A percentile compares a stretch with the other conserved stretches of the same genome.
Evolutionary conservation across 2,113 vertebrate species (phyloP).

Genomic region (Galbula dea): DNA sequence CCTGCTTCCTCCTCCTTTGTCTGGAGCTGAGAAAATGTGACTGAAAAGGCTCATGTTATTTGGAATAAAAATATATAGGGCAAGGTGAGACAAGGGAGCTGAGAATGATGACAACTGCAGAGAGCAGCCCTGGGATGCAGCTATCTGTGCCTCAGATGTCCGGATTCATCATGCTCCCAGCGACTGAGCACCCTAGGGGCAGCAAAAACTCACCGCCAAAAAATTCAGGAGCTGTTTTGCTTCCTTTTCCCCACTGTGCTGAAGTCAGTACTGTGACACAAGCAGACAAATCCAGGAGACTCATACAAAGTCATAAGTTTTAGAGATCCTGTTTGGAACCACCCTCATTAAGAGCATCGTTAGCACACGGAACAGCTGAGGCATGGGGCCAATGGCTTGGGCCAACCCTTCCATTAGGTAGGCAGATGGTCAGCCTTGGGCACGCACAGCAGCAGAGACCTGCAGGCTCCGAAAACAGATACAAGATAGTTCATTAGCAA

Average conservation of each 20-base stretch:
- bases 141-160: neutral
- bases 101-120: neutral
- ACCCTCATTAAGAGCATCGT: neutral
- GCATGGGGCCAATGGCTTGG: neutral
- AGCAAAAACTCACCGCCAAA: neutral
- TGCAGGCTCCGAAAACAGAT: neutral
- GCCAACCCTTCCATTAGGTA: neutral
- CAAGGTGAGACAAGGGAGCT: neutral
- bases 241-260: neutral
- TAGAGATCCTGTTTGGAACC: neutral
- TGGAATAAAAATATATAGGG: neutral
- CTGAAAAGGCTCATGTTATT: neutral
- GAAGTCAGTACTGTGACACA: neutral
- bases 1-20: neutral
- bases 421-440: neutral
- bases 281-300: neutral
- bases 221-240: neutral
- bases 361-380: fast-evolving
- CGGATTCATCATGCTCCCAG: neutral
- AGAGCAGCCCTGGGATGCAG: neutral
- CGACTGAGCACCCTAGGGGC: neutral
- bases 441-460: neutral
- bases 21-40: neutral
- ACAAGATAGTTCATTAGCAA: neutral
- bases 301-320: neutral